phyloP scores from a whole-genome alignment of 2,888 invertebrate species.

The Vanessa cardui region DNA sequence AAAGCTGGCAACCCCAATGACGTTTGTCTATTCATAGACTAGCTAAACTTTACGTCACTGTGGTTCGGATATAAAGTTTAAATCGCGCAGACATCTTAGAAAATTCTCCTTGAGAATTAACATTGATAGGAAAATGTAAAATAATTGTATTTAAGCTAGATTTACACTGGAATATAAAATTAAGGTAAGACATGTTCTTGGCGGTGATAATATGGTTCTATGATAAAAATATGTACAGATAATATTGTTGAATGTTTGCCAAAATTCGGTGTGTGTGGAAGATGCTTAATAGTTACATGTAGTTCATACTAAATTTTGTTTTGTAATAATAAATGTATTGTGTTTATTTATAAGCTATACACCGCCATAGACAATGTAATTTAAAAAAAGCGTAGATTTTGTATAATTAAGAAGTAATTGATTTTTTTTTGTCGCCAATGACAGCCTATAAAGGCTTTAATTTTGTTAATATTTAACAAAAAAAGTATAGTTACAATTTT shows the following conservation, averaged over 20 bases:
- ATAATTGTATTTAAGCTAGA: conserved; percentile 10
- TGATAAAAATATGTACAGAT: neutral
- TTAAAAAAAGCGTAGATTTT: conserved; percentile 46
- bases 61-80: neutral
- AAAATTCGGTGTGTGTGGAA: conserved; percentile 5
- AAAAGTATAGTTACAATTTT: conserved; percentile 39
- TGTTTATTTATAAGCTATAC: neutral
- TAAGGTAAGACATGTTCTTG: conserved; percentile 3
- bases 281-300: neutral
- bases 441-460: conserved; percentile 2
- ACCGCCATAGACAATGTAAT: conserved; percentile 35
- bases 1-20: no score
- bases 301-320: neutral
- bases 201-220: conserved; percentile 5
- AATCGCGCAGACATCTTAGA: neutral
- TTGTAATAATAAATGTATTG: neutral
- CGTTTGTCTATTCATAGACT: no score
- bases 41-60: neutral
- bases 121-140: conserved; percentile 6
- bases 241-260: neutral
- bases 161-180: neutral
- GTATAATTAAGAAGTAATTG: conserved; percentile 37
- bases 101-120: neutral
- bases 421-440: conserved; percentile 30
- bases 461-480: conserved; percentile 47